Evolutionary conservation across 1,140 invertebrate species (phyloP).

Genomic region (Calosoma granatense): DNA sequence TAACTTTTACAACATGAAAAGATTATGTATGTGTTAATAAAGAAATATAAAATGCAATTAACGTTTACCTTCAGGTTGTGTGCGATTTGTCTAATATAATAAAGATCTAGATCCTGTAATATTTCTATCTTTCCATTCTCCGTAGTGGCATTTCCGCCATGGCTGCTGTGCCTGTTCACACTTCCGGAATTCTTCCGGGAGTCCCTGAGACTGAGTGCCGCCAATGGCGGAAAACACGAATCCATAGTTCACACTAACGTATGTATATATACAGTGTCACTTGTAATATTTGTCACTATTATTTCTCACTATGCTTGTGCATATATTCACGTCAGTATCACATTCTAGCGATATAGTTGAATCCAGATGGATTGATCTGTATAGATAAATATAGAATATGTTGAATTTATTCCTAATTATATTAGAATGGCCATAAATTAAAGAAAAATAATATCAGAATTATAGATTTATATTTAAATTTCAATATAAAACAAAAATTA

Average conservation of each 20-base stretch:
- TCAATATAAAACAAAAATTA: no score
- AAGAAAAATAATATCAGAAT: no score
- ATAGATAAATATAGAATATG: no score
- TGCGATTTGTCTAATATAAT: constrained; percentile 41
- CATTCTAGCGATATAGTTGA: no score
- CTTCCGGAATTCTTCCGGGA: background rate
- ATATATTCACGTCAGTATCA: no score
- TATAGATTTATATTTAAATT: no score
- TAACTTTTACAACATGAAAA: no score
- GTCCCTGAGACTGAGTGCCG: constrained; percentile 23
- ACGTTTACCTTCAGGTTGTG: constrained; percentile 40
- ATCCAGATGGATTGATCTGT: no score
- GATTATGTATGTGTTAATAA: no score
- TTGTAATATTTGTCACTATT: background rate
- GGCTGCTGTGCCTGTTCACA: constrained; percentile 11
- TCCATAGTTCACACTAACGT: constrained; percentile 23
- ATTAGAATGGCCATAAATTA: no score
- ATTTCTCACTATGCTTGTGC: background rate
- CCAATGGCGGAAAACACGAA: constrained; percentile 33
- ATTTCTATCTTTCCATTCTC: constrained; percentile 30
- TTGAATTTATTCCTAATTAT: no score
- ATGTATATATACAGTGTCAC: background rate
- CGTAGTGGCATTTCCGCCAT: background rate
- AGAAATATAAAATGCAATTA: no score
- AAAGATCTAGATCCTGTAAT: constrained; percentile 37